Evolutionary conservation across 2,113 vertebrate genomes (phyloP).

Genomic region (Clarias gariepinus): DNA sequence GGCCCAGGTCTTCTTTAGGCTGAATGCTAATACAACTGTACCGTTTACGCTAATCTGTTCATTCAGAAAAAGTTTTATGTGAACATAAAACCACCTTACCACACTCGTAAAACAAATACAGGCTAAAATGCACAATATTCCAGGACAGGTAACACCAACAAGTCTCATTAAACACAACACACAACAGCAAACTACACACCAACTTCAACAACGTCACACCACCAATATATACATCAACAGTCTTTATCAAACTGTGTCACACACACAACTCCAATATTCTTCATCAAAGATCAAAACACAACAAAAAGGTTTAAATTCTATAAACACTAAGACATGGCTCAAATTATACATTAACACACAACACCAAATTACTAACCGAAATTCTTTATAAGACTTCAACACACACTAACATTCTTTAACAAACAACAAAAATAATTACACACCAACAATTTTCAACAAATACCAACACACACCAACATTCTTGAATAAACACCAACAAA

Average conservation of each 20-base stretch:
- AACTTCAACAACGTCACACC: neutral
- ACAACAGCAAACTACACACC: neutral
- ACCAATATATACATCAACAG: neutral
- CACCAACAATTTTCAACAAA: neutral
- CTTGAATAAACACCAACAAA: neutral
- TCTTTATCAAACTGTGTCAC: neutral
- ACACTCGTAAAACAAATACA: neutral
- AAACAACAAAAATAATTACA: neutral
- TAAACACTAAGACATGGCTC: neutral
- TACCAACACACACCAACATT: neutral
- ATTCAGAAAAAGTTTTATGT: neutral
- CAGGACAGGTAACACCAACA: neutral
- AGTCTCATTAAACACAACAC: neutral
- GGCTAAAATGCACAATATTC: too few species aligned
- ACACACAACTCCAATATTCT: neutral
- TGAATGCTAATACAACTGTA: neutral
- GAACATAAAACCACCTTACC: neutral
- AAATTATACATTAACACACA: neutral
- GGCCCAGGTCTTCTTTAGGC: neutral
- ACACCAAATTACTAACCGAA: neutral
- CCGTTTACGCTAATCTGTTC: neutral
- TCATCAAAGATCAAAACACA: neutral
- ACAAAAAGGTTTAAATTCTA: too few species aligned
- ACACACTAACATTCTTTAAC: neutral
- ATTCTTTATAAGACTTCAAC: neutral